Evolutionary conservation across 2,797 vertebrate genomes (phyloP).

Genomic region (Taeniopygia guttata): DNA sequence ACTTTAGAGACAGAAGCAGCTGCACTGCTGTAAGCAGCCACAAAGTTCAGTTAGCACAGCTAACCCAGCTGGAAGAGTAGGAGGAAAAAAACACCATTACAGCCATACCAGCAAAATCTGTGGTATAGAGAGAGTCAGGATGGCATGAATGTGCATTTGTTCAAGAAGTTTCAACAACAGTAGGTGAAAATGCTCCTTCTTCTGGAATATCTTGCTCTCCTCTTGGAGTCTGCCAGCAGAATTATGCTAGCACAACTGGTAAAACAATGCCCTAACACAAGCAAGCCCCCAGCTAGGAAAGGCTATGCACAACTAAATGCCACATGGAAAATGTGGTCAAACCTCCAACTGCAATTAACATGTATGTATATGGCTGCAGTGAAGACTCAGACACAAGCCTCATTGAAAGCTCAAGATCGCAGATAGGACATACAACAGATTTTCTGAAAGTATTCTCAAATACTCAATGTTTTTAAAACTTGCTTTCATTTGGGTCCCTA

Average conservation of each 20-base stretch:
- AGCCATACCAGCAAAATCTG: background rate
- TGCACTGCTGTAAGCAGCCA: background rate
- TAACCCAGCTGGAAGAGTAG: background rate
- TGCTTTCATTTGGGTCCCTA: background rate
- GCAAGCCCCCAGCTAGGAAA: background rate
- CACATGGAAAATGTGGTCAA: background rate
- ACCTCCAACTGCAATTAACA: background rate
- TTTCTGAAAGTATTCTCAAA: background rate
- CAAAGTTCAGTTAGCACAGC: background rate
- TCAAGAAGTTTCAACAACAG: background rate
- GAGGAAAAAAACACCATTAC: background rate
- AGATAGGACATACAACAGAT: background rate
- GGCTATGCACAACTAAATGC: background rate
- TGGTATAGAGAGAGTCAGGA: background rate
- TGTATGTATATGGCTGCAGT: background rate
- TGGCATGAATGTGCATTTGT: fast-evolving
- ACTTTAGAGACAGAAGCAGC: background rate
- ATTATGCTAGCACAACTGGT: background rate
- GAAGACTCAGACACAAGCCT: background rate
- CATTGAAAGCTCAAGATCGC: background rate
- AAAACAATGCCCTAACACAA: background rate
- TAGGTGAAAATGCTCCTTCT: background rate
- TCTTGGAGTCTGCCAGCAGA: background rate
- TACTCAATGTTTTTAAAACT: background rate
- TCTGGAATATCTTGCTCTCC: background rate